Percentiles rank a stretch among this genome's conserved stretches.
These are phyloP conservation scores for Myodes glareolus DNA, from an alignment of 2,113 vertebrate species.

Conservation along the genomic window DNA sequence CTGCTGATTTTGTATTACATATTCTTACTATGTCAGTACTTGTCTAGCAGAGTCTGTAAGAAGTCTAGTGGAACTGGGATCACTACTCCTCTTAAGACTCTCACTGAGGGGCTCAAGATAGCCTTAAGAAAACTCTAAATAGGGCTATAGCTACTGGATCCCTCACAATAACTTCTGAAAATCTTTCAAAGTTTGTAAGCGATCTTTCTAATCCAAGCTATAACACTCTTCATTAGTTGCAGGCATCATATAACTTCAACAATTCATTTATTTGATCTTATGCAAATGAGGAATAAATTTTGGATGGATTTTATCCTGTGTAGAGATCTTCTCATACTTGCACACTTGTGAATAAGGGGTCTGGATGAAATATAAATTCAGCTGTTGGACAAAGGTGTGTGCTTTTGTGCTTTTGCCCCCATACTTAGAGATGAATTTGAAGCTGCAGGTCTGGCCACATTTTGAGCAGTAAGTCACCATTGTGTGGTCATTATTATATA, in stretches of 20 bases:
- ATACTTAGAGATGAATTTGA: neutral
- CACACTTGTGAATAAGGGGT: neutral
- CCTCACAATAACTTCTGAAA: too few relatives aligned
- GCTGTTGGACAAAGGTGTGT: neutral
- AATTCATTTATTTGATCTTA: neutral
- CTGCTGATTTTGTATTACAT: too few relatives aligned
- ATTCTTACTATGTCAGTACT: too few relatives aligned
- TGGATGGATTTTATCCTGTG: neutral
- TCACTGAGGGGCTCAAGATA: too few relatives aligned
- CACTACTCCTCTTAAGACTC: too few relatives aligned
- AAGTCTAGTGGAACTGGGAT: too few relatives aligned
- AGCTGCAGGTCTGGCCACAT: neutral
- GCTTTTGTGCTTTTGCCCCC: neutral
- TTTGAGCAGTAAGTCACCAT: neutral
- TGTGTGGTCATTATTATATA: neutral
- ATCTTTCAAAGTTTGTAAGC: too few relatives aligned
- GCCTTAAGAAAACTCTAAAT: too few relatives aligned
- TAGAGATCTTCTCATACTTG: neutral
- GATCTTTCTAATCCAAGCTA: too few relatives aligned
- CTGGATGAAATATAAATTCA: neutral
- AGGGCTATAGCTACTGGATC: too few relatives aligned
- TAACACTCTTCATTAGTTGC: too few relatives aligned
- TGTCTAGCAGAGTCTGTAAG: too few relatives aligned
- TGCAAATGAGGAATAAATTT: constrained; percentile 44
- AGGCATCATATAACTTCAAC: neutral